Percentiles rank a stretch among this genome's conserved stretches.
Evolutionary conservation across 2,113 vertebrate species (phyloP).

Genomic region (Ciconia boyciana): DNA sequence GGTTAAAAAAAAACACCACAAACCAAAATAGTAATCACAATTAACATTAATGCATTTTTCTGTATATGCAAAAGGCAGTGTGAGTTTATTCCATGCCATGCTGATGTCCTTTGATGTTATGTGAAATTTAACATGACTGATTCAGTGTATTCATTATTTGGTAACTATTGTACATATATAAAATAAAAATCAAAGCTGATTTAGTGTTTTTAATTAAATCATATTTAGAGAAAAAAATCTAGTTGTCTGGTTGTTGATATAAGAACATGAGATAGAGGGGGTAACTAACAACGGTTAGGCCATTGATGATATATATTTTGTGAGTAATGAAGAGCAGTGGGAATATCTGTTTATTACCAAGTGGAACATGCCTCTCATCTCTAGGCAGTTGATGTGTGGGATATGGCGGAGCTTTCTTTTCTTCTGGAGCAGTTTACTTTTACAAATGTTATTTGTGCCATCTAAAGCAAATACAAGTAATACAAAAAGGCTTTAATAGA

Average conservation of each 20-base stretch:
- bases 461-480: conserved; percentile 6
- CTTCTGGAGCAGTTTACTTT: neutral
- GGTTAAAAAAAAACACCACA: conserved; percentile 17
- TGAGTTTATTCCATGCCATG: conserved; percentile 67
- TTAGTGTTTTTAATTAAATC: conserved; percentile 76
- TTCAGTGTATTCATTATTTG: conserved; percentile 72
- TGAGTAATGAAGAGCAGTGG: neutral
- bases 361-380: neutral
- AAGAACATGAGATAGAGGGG: neutral
- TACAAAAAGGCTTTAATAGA: neutral
- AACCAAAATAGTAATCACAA: neutral
- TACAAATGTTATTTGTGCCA: neutral
- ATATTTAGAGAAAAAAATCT: conserved; percentile 51
- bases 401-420: neutral
- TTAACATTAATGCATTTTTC: conserved; percentile 53
- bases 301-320: neutral
- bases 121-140: conserved; percentile 70
- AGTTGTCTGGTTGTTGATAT: conserved; percentile 42
- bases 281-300: neutral
- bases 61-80: conserved; percentile 66
- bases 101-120: conserved; percentile 69
- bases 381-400: neutral
- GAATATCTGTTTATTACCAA: neutral
- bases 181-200: conserved; percentile 76
- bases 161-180: conserved; percentile 78